phyloP scores from a whole-genome alignment of 2,888 invertebrate species.

The Cordilura impudica region DNA sequence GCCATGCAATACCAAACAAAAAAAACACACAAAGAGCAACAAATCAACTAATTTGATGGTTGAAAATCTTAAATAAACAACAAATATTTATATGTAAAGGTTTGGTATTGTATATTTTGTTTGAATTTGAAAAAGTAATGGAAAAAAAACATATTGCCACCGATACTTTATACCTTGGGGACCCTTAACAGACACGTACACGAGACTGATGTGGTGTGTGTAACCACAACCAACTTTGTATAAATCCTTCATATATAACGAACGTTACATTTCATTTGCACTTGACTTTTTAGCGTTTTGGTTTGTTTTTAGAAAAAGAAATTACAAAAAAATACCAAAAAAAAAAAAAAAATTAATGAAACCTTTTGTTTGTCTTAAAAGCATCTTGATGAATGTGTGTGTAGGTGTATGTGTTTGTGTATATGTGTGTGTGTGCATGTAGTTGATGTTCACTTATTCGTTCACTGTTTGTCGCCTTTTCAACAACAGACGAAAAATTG shows the following conservation, averaged over 20 bases:
- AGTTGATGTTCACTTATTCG: conserved; percentile 47
- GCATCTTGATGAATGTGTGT: too few relatives aligned
- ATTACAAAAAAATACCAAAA: not conserved
- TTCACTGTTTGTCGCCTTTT: conserved; percentile 55
- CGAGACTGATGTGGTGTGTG: not conserved
- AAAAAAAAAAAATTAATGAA: not conserved
- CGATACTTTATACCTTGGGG: not conserved
- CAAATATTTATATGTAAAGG: conserved; percentile 8
- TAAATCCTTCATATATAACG: conserved; percentile 9
- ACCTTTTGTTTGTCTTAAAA: not conserved
- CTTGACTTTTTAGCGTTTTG: conserved; percentile 50
- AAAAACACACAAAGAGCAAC: conserved; percentile 51
- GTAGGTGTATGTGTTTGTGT: too few relatives aligned
- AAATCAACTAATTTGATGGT: conserved; percentile 60
- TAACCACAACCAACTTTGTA: not conserved
- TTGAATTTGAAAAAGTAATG: too few relatives aligned
- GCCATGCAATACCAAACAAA: not conserved
- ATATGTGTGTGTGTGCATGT: not conserved
- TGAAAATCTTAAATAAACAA: conserved; percentile 47
- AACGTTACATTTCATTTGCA: conserved; percentile 51
- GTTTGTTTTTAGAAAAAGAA: conserved; percentile 2
- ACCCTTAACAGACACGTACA: not conserved
- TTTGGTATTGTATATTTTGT: not conserved
- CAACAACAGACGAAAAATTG: conserved; percentile 56
- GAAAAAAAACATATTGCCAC: not conserved